Conservation (phyloP, 1,140 invertebrate species). For the Drosophila rufa region DNA sequence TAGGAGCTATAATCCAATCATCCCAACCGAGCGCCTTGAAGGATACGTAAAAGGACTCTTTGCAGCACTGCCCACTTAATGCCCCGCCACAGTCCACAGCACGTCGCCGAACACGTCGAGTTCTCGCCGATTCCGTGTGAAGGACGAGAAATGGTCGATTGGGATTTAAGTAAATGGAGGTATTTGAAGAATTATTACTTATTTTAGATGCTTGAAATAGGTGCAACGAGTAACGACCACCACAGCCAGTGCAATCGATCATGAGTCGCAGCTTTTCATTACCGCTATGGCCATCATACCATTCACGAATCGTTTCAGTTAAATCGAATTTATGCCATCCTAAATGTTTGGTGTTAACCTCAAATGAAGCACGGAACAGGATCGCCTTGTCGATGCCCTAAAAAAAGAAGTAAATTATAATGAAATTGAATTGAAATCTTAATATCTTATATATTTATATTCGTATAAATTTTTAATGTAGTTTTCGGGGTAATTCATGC, state of each 20-base stretch:
- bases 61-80: conserved; percentile 93
- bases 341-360: conserved; percentile 88
- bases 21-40: conserved; percentile 97
- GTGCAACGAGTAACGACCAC: conserved; percentile 89
- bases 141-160: conserved; percentile 94
- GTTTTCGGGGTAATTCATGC: too few relatives aligned
- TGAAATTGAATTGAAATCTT: too few relatives aligned
- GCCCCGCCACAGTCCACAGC: conserved; percentile 93
- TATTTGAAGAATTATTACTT: conserved; percentile 11
- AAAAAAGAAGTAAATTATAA: background rate
- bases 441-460: too few relatives aligned
- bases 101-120: conserved; percentile 90
- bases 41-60: conserved; percentile 95
- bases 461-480: too few relatives aligned
- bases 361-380: conserved; percentile 89
- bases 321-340: conserved; percentile 96
- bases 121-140: conserved; percentile 88
- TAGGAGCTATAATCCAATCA: conserved; percentile 97
- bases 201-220: conserved; percentile 61
- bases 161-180: conserved; percentile 84
- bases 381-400: conserved; percentile 88
- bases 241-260: conserved; percentile 94
- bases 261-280: conserved; percentile 89
- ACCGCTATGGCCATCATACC: conserved; percentile 88
- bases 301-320: conserved; percentile 90